Conservation (phyloP, 2,113 vertebrate species). For the Capricornis sumatraensis region DNA sequence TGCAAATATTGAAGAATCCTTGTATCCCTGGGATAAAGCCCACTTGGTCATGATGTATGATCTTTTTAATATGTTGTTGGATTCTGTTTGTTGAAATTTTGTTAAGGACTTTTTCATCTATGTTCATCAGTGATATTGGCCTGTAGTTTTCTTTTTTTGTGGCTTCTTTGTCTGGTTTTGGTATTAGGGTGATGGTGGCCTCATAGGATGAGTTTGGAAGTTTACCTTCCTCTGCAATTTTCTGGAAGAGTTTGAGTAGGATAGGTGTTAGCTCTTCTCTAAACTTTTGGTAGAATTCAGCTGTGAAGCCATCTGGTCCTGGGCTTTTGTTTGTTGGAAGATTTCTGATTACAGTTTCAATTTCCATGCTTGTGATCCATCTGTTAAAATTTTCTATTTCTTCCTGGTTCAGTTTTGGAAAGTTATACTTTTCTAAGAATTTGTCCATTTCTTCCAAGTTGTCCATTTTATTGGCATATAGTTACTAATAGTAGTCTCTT, state of each 20-base stretch:
- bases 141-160: background rate
- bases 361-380: background rate
- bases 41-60: background rate
- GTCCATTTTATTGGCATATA: background rate
- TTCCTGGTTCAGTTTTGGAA: background rate
- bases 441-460: background rate
- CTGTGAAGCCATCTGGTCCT: background rate
- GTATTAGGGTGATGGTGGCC: background rate
- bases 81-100: background rate
- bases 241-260: background rate
- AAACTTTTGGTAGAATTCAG: background rate
- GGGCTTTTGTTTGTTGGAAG: background rate
- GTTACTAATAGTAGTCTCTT: background rate
- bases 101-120: background rate
- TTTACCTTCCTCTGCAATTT: background rate
- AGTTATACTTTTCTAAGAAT: background rate
- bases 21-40: background rate
- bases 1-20: background rate
- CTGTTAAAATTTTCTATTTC: background rate
- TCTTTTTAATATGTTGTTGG: background rate
- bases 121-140: background rate
- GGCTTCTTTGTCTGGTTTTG: background rate
- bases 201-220: background rate
- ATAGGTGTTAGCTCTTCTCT: background rate
- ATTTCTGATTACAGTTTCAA: background rate